phyloP scores from a whole-genome alignment of 2,888 invertebrate genomes.

The Malthinus seriepunctatus region DNA sequence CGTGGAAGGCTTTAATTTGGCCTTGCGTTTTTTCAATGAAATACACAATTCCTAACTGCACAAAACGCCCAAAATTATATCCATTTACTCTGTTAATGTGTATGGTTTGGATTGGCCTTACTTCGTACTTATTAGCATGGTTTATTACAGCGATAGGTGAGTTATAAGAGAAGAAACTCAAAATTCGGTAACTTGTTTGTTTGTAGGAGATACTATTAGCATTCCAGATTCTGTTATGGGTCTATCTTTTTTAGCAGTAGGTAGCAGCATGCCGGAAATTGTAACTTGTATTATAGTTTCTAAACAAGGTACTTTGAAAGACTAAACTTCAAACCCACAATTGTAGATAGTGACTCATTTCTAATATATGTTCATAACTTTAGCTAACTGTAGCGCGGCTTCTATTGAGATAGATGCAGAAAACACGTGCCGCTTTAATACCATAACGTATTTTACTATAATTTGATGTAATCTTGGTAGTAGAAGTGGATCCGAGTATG shows the following conservation, averaged over 20 bases:
- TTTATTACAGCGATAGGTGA: slow-evolving; percentile 75
- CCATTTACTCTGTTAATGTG: slow-evolving; percentile 73
- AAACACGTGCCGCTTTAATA: no score
- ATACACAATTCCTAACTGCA: slow-evolving; percentile 74
- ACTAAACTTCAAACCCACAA: no score
- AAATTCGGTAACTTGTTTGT: not conserved
- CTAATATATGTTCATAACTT: no score
- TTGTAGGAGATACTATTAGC: slow-evolving; percentile 68
- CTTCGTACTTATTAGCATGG: slow-evolving; percentile 80
- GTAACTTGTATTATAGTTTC: slow-evolving; percentile 79
- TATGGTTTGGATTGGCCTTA: slow-evolving; percentile 72
- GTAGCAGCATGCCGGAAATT: slow-evolving; percentile 81
- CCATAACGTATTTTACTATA: no score
- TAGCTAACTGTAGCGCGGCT: no score
- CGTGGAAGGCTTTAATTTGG: slow-evolving; percentile 65
- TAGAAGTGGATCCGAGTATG: no score
- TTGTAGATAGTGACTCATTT: no score
- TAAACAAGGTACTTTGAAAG: slow-evolving; percentile 71
- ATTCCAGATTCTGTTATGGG: slow-evolving; percentile 82
- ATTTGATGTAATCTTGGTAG: no score
- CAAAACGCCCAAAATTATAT: slow-evolving; percentile 59
- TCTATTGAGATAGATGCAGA: no score
- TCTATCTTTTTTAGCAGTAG: slow-evolving; percentile 76
- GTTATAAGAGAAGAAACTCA: no score
- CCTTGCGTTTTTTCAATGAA: slow-evolving; percentile 69